Evolutionary conservation across 1,140 invertebrate genomes (phyloP).

Genomic region (Pseudachorutes palmiensis): DNA sequence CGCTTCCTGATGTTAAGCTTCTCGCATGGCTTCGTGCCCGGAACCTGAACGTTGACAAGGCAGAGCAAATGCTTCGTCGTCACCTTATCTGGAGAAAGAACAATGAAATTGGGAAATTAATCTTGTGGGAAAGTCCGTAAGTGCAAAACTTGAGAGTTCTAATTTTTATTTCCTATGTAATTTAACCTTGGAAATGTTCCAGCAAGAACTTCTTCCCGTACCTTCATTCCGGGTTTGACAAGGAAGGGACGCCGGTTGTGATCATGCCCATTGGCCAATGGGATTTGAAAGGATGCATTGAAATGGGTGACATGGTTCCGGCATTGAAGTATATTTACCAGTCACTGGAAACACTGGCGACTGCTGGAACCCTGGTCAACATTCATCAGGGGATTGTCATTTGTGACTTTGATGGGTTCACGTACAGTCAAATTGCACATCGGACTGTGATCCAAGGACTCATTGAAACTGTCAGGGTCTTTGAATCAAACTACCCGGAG

Average conservation of each 20-base stretch:
- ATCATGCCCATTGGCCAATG: conserved; percentile 20
- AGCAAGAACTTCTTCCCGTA: conserved; percentile 22
- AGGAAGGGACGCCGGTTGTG: conserved; percentile 14
- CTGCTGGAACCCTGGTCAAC: neutral
- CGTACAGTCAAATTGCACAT: conserved; percentile 23
- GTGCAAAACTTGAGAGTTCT: too few species aligned
- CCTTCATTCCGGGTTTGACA: conserved; percentile 15
- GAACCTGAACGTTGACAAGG: conserved; percentile 20
- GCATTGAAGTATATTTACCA: conserved; percentile 19
- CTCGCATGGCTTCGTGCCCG: conserved; percentile 23
- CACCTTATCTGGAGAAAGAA: conserved; percentile 24
- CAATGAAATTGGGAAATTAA: conserved; percentile 23
- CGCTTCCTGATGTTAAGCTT: conserved; percentile 13
- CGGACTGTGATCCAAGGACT: conserved; percentile 23
- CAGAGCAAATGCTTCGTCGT: conserved; percentile 24
- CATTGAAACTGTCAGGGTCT: conserved; percentile 20
- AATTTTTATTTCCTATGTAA: too few species aligned
- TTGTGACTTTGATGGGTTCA: conserved; percentile 27
- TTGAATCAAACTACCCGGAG: conserved; percentile 29
- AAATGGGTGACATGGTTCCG: conserved; percentile 24
- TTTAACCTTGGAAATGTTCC: too few species aligned
- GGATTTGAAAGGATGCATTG: conserved; percentile 18
- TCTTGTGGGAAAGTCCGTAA: conserved; percentile 17
- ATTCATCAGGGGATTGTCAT: conserved; percentile 25
- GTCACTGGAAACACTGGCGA: conserved; percentile 13